These are phyloP conservation scores for Drosophila tani DNA, from an alignment of 1,140 invertebrate genomes.

Conservation along the genomic window DNA sequence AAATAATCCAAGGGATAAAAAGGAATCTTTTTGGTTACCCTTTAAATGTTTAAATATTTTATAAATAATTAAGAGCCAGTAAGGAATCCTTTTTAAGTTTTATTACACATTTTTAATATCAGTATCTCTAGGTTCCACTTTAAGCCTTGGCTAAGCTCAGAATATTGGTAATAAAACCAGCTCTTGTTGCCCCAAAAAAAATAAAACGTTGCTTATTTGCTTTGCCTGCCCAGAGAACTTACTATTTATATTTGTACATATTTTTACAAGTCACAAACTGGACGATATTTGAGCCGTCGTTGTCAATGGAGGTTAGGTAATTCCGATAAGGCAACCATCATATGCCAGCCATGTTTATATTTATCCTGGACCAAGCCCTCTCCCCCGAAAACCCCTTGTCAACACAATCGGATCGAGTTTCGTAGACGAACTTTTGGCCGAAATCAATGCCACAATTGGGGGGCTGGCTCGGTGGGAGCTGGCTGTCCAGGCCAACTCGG, in stretches of 20 bases:
- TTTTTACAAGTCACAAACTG: conserved; percentile 24
- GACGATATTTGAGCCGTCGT: conserved; percentile 7
- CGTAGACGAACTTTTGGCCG: conserved; percentile 23
- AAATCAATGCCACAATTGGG: conserved; percentile 56
- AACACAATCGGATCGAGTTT: conserved; percentile 36
- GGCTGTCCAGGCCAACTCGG: conserved; percentile 23
- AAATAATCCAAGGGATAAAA: neutral
- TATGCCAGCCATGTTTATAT: conserved; percentile 31
- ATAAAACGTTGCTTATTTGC: conserved; percentile 10
- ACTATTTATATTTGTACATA: neutral
- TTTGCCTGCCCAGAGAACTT: neutral
- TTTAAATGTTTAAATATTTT: neutral
- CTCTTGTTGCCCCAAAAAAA: neutral
- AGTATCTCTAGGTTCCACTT: too few species aligned
- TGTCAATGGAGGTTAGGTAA: conserved; percentile 14
- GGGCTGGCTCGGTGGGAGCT: neutral
- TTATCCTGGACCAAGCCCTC: conserved; percentile 5
- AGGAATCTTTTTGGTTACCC: neutral
- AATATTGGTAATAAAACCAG: conserved; percentile 5
- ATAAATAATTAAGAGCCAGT: neutral
- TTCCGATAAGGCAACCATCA: neutral
- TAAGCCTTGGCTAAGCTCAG: neutral
- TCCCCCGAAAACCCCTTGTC: neutral
- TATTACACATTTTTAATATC: neutral
- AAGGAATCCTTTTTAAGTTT: neutral